Conservation (phyloP, 2,797 vertebrate species). For the Argya squamiceps region DNA sequence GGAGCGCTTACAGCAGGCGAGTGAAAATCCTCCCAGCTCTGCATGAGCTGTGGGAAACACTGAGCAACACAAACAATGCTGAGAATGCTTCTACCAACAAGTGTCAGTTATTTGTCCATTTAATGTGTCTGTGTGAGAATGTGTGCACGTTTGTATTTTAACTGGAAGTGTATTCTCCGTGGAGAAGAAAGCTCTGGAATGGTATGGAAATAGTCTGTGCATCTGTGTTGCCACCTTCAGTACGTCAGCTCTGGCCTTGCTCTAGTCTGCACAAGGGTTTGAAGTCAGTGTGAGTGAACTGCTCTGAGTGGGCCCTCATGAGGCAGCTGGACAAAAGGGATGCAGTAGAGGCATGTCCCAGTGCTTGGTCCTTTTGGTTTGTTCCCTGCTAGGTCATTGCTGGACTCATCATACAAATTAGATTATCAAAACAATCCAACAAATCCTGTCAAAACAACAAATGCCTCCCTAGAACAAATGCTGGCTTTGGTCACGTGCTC, state of each 20-base stretch:
- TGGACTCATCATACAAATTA: not conserved
- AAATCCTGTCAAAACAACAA: not conserved
- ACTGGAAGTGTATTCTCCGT: not conserved
- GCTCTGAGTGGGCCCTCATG: fast-evolving
- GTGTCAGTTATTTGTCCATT: not conserved
- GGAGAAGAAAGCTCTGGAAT: not conserved
- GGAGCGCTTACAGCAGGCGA: slow-evolving; percentile 62
- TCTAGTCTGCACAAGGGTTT: not conserved
- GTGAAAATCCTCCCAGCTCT: not conserved
- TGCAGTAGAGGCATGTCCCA: no score
- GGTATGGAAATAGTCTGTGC: not conserved
- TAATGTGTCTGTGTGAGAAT: not conserved
- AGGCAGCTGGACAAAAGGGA: not conserved
- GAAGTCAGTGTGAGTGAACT: not conserved
- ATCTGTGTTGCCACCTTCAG: not conserved
- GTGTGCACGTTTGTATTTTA: not conserved
- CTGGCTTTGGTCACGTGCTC: not conserved
- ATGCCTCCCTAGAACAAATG: not conserved
- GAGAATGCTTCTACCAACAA: not conserved
- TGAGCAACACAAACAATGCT: not conserved
- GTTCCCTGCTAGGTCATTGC: not conserved
- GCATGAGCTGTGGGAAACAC: fast-evolving
- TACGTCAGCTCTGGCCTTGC: fast-evolving
- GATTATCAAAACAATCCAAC: not conserved
- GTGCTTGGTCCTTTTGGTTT: not conserved